phyloP scores from a whole-genome alignment of 2,113 vertebrate species.

The Trematocara unimaculatum region DNA sequence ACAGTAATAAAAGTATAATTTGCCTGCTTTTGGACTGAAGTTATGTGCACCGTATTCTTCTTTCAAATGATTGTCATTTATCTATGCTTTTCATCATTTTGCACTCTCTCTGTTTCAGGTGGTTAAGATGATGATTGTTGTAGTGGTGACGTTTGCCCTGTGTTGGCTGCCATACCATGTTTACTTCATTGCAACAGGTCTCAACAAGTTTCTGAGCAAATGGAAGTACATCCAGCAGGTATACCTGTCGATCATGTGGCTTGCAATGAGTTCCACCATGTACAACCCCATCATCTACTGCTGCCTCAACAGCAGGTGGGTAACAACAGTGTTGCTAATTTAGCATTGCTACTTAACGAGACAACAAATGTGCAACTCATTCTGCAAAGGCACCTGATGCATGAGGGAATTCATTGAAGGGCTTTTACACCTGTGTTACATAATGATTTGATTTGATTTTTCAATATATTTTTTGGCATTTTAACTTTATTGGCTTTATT shows the following conservation, averaged over 20 bases:
- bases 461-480: neutral
- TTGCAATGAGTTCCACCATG: slow-evolving; percentile 99
- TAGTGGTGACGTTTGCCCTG: slow-evolving; percentile 91
- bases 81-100: neutral
- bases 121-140: slow-evolving; percentile 99
- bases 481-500: neutral
- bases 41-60: neutral
- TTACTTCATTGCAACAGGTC: slow-evolving; percentile 88
- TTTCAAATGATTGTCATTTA: neutral
- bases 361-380: neutral
- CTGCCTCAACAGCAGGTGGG: slow-evolving; percentile 95
- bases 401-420: neutral
- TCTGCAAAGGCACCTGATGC: neutral
- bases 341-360: neutral
- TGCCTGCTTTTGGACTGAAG: neutral
- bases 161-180: slow-evolving; percentile 96
- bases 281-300: slow-evolving; percentile 99
- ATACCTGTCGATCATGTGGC: slow-evolving; percentile 91
- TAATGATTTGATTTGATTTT: neutral
- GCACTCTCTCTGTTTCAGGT: slow-evolving; percentile 72
- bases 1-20: neutral
- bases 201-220: slow-evolving; percentile 78
- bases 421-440: neutral
- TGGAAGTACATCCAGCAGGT: slow-evolving; percentile 98
- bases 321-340: neutral